phyloP scores from a whole-genome alignment of 2,797 vertebrate species.

The Nasua narica region DNA sequence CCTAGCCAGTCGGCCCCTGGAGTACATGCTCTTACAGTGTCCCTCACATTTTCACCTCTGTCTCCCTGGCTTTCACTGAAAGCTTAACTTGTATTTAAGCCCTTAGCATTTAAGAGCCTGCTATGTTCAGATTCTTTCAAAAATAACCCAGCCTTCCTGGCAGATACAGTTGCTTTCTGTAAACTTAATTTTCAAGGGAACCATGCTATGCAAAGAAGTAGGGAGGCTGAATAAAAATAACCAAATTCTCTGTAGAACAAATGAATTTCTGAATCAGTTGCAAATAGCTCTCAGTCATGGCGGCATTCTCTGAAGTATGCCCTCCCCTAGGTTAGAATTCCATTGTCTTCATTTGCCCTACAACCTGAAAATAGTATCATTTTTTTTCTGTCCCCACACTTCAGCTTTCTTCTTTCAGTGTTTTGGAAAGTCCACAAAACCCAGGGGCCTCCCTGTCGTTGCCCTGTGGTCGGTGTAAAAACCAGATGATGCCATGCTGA shows the following conservation, averaged over 20 bases:
- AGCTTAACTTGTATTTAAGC: background rate
- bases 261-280: background rate
- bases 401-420: conserved; percentile 69
- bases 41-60: background rate
- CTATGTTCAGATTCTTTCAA: background rate
- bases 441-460: conserved; percentile 67
- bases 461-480: conserved; percentile 76
- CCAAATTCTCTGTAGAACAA: background rate
- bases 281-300: background rate
- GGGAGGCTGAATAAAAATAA: background rate
- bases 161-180: background rate
- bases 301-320: background rate
- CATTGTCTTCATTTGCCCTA: background rate
- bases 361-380: background rate
- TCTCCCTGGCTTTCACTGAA: background rate
- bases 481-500: conserved; percentile 75
- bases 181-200: conserved; percentile 2
- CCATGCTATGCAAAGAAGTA: background rate
- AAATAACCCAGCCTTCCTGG: background rate
- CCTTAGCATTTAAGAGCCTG: background rate
- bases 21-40: background rate
- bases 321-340: conserved; percentile 3
- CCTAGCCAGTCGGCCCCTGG: background rate
- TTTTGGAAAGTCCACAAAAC: conserved; percentile 81
- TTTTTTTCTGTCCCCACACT: conserved; percentile 2